Conservation (phyloP, 1,140 invertebrate species). For the Augochlora pura region DNA sequence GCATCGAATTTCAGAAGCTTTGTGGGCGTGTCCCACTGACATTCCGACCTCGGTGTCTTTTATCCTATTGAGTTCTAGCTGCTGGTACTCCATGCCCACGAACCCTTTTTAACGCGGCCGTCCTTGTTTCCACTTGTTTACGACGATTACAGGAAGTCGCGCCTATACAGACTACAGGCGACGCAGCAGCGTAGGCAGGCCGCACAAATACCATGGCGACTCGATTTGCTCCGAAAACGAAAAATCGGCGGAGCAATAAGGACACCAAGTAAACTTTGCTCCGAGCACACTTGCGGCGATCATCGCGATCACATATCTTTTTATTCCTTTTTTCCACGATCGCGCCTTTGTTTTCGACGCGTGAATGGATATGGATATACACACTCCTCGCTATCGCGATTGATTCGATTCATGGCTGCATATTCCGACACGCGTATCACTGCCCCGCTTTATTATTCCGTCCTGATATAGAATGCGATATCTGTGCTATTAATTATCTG, state of each 20-base stretch:
- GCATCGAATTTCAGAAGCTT: slow-evolving; percentile 64
- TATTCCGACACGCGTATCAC: not conserved
- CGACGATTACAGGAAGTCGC: slow-evolving; percentile 50
- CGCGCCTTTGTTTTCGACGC: not conserved
- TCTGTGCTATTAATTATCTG: not conserved
- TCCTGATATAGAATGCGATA: not conserved
- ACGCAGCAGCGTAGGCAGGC: not conserved
- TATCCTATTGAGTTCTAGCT: slow-evolving; percentile 48
- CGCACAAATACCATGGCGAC: not conserved
- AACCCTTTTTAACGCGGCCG: slow-evolving; percentile 53
- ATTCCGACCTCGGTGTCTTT: slow-evolving; percentile 62
- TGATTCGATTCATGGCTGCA: not conserved
- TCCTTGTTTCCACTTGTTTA: slow-evolving; percentile 58
- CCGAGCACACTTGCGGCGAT: not conserved
- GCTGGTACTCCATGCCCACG: not conserved
- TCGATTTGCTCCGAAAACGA: not conserved
- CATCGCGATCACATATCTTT: too few relatives aligned
- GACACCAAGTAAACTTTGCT: not conserved
- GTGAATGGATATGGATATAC: not conserved
- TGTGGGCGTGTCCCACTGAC: slow-evolving; percentile 59
- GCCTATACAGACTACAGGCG: slow-evolving; percentile 20
- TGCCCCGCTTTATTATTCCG: not conserved
- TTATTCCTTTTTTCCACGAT: not conserved
- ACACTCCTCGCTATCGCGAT: not conserved
- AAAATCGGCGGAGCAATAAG: not conserved